Evolutionary conservation across 2,797 vertebrate species (phyloP), one percentile per base, ranked within the genome.

Genomic region (Poecilia wingei): DNA sequence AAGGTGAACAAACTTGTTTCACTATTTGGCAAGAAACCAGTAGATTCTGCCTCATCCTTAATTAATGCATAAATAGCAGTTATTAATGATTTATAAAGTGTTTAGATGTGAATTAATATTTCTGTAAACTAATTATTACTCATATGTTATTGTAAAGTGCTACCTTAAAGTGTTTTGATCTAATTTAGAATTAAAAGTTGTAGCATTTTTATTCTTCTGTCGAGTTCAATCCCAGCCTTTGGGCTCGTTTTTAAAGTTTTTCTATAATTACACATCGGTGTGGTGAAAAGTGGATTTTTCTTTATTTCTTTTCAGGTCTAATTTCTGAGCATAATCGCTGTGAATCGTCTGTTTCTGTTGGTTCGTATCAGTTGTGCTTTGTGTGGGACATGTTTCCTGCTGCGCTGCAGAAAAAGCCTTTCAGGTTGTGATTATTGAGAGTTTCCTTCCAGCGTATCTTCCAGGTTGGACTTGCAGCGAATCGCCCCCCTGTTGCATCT

Each of bases 381-480:
- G 73, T 46, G 69, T 46, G 69, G 39, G 53, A 31, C 16, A 18
- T 55, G 73, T n/a, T 59, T 78, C 57, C 5, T 36, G 68, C 46
- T n/a, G 36, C 41, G 4, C 75, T 61, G 84, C 71, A 61, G 61
- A 43, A 79, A 18, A 14, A 43, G 55, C 47, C 14, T 64, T 25
- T 72, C 33, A 41, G 49, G 36, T 25, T 79, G 22, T 9, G 25
- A 76, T 36, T 12, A 1, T 31, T 39, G 43, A 25, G 76, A 41
- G 33, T 31, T 53, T 61, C 22, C 13, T 41, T 33, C 45, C 77
- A 66, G 61, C 47, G 12, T 53, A n/a, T 71, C 72, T 75, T 61
- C 39, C 43, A 43, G 39, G 51, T 33, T 55, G 46, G 80, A 71
- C 59, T 77, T 49, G 75, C 66, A 77, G 36, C 71, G 68, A 79